These are phyloP conservation scores for Poecilia latipinna DNA, from an alignment of 2,113 vertebrate species.

Conservation along the genomic window DNA sequence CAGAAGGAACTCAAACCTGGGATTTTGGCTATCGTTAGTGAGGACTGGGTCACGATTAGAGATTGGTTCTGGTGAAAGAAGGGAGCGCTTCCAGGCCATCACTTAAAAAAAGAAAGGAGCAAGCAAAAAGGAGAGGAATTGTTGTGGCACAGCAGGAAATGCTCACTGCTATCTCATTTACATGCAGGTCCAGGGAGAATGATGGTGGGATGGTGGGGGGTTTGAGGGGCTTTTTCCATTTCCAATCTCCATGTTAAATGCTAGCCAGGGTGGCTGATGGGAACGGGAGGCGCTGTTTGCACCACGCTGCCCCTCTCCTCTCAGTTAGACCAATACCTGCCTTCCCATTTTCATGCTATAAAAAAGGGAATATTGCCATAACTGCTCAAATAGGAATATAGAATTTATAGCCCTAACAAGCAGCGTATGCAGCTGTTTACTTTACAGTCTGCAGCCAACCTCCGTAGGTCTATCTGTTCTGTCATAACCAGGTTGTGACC, in stretches of 20 bases:
- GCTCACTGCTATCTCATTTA: slow-evolving; percentile 82
- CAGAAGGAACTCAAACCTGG: slow-evolving; percentile 68
- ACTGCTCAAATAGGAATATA: slow-evolving; percentile 42
- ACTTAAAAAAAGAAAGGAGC: slow-evolving; percentile 42
- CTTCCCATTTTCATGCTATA: slow-evolving; percentile 52
- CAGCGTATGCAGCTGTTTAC: slow-evolving; percentile 58
- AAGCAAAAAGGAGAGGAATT: slow-evolving; percentile 64
- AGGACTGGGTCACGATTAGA: slow-evolving; percentile 81
- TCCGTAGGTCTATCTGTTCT: slow-evolving; percentile 63
- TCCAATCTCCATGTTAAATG: slow-evolving; percentile 85
- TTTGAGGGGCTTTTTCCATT: slow-evolving; percentile 75
- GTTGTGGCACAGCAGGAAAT: slow-evolving; percentile 78
- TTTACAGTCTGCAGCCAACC: slow-evolving; percentile 53
- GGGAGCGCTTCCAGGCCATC: slow-evolving; percentile 72
- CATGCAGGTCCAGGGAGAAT: slow-evolving; percentile 79
- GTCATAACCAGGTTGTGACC: slow-evolving; percentile 80
- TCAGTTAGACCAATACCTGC: slow-evolving; percentile 69
- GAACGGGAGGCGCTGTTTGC: slow-evolving; percentile 76
- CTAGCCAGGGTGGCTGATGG: slow-evolving; percentile 79
- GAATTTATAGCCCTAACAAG: slow-evolving; percentile 49
- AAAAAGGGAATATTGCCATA: slow-evolving; percentile 30
- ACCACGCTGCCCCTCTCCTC: slow-evolving; percentile 60
- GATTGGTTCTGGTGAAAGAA: slow-evolving; percentile 73
- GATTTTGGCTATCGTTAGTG: slow-evolving; percentile 78
- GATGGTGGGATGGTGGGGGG: not conserved